phyloP scores from a whole-genome alignment of 2,113 vertebrate genomes.

The Nothocercus nigrocapillus region DNA sequence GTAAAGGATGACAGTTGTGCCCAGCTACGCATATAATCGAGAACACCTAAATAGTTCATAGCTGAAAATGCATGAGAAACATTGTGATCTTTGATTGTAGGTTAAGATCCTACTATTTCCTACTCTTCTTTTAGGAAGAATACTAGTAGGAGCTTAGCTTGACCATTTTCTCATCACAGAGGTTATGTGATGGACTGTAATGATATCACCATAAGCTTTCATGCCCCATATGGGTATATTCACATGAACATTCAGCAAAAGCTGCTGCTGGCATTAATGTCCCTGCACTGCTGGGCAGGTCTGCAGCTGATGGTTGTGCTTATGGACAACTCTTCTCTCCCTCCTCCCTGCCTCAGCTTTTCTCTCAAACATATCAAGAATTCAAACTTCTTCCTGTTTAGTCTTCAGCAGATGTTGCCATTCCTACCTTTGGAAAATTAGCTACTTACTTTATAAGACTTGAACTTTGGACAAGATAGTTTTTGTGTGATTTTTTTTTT shows the following conservation, averaged over 20 bases:
- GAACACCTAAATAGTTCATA: background rate
- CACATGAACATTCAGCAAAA: background rate
- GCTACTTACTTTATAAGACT: background rate
- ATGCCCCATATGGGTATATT: background rate
- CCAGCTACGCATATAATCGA: background rate
- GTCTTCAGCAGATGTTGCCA: background rate
- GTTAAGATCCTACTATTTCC: background rate
- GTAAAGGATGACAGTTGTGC: background rate
- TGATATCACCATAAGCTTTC: background rate
- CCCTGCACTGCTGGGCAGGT: accelerated
- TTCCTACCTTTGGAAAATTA: background rate
- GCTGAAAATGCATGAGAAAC: background rate
- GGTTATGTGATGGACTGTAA: background rate
- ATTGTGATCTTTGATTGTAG: background rate
- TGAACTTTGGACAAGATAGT: background rate
- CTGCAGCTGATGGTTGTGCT: background rate
- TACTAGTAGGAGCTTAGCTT: background rate
- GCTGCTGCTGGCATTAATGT: background rate
- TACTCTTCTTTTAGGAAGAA: background rate
- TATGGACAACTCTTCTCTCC: background rate
- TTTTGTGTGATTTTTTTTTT: background rate
- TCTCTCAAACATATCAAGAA: background rate
- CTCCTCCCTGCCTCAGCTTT: background rate
- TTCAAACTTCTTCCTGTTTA: background rate
- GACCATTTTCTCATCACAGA: background rate